Evolutionary conservation across 2,888 invertebrate genomes (phyloP).

Genomic region (Pilophorus perplexus): DNA sequence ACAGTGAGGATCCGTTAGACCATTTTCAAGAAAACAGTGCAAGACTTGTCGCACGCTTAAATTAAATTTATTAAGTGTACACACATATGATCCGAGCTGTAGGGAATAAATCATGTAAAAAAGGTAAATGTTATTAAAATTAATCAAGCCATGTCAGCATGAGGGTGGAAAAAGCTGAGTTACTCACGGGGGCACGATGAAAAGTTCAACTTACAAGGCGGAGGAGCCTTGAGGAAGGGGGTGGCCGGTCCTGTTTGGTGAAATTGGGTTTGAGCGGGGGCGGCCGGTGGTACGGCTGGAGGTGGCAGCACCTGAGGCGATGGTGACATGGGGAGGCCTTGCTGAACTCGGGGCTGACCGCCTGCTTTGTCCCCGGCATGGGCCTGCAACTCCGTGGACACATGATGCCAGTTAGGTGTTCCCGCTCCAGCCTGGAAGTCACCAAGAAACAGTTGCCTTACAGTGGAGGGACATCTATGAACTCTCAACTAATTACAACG

Average conservation of each 20-base stretch:
- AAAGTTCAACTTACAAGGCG: constrained; percentile 44
- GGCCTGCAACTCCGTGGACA: not conserved
- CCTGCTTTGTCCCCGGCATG: not conserved
- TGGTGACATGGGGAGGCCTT: not conserved
- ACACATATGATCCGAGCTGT: too few species aligned
- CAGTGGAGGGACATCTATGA: not conserved
- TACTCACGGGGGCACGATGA: constrained; percentile 42
- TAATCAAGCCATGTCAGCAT: constrained; percentile 2
- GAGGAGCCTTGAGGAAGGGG: constrained; percentile 46
- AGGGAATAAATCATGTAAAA: not conserved
- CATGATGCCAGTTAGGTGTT: constrained; percentile 26
- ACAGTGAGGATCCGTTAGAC: too few species aligned
- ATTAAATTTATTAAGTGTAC: too few species aligned
- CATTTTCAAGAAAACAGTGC: too few species aligned
- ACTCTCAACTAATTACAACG: too few species aligned
- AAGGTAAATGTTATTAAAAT: not conserved
- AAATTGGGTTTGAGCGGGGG: constrained; percentile 28
- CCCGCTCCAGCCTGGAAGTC: constrained; percentile 13
- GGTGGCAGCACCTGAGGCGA: constrained; percentile 29
- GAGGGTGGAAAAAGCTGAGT: constrained; percentile 30
- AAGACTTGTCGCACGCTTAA: too few species aligned
- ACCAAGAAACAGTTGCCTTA: not conserved
- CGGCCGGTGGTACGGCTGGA: constrained; percentile 41
- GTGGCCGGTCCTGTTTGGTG: constrained; percentile 32
- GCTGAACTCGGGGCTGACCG: not conserved